Conservation (phyloP, 2,888 invertebrate genomes). For the Rhaphigaster nebulosa region DNA sequence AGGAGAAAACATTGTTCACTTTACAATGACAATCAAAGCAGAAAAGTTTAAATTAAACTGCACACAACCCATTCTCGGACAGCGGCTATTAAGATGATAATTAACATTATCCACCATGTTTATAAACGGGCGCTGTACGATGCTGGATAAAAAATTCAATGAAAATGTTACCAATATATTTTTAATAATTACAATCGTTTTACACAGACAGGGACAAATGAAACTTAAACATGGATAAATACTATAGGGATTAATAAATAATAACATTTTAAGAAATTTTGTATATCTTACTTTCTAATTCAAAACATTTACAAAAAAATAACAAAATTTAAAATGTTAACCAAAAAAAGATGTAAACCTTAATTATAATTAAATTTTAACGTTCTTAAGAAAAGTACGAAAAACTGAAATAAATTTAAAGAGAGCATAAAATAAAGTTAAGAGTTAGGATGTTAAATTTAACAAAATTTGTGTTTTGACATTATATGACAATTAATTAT, state of each 20-base stretch:
- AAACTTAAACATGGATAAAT: background rate
- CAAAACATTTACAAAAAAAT: background rate
- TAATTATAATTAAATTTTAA: background rate
- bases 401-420: background rate
- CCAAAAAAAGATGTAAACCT: background rate
- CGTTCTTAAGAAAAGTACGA: background rate
- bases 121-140: slow-evolving; percentile 56
- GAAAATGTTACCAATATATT: background rate
- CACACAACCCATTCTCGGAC: background rate
- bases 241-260: background rate
- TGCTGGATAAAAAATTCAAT: slow-evolving; percentile 3
- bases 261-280: background rate
- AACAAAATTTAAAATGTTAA: background rate
- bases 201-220: background rate
- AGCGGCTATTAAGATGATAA: slow-evolving; percentile 47
- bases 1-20: background rate
- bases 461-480: background rate
- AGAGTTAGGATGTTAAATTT: background rate
- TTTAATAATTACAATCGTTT: background rate
- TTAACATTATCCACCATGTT: slow-evolving; percentile 57
- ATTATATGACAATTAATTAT: no score
- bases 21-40: background rate
- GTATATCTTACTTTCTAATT: background rate
- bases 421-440: background rate
- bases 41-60: slow-evolving; percentile 11